Percentiles rank a stretch among this genome's conserved stretches.
These are phyloP conservation scores for Setophaga petechia DNA, from an alignment of 2,113 vertebrate species.

Conservation along the genomic window DNA sequence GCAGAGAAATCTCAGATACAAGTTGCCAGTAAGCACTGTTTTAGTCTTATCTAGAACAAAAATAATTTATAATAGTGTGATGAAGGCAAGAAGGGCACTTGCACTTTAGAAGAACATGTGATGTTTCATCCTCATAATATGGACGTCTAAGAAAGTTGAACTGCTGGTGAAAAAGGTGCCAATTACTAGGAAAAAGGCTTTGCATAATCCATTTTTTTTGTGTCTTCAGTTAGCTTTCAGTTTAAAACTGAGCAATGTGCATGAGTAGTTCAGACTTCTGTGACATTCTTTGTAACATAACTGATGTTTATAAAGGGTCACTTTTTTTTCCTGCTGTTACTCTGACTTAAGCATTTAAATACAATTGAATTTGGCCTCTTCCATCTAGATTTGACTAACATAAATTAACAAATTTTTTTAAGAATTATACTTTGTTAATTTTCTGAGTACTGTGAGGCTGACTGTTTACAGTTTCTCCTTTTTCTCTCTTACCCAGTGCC, in stretches of 20 bases:
- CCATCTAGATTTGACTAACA: neutral
- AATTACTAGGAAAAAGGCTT: neutral
- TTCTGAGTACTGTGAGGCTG: neutral
- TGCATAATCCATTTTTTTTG: neutral
- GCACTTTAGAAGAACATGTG: neutral
- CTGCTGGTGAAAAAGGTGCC: neutral
- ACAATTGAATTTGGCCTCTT: neutral
- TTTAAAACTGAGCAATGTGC: neutral
- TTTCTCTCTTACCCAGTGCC: neutral
- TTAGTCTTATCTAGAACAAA: neutral
- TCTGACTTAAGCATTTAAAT: neutral
- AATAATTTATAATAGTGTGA: neutral
- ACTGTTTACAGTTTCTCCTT: neutral
- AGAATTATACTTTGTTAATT: neutral
- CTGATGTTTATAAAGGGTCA: neutral
- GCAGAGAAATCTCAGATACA: neutral
- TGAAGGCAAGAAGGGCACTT: neutral
- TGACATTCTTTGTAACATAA: neutral
- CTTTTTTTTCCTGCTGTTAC: neutral
- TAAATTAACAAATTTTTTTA: neutral
- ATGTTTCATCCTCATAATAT: neutral
- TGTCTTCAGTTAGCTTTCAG: neutral
- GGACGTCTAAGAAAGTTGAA: neutral
- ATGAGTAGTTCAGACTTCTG: neutral
- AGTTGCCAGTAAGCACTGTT: neutral